These are phyloP conservation scores for Cottoperca gobio DNA, from an alignment of 2,797 vertebrate genomes.

Conservation along the genomic window DNA sequence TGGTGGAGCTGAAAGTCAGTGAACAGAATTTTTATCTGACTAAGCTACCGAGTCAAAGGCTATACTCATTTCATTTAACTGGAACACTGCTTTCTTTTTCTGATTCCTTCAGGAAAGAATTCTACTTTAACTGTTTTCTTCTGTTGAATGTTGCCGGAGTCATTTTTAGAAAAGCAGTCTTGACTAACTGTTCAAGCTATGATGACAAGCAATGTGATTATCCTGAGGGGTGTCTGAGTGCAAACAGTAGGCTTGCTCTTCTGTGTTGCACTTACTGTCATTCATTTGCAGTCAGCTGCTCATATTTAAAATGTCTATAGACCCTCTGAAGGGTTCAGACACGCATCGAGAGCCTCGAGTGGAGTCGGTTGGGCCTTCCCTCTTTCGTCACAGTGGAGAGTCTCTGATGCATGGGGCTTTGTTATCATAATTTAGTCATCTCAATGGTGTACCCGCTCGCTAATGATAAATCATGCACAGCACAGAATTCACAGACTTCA, in stretches of 20 bases:
- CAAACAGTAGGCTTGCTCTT: conserved; percentile 41
- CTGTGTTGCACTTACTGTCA: conserved; percentile 49
- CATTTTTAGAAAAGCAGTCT: conserved; percentile 38
- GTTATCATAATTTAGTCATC: conserved; percentile 59
- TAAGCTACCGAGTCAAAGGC: conserved; percentile 31
- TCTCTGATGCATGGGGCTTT: conserved; percentile 29
- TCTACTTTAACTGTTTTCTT: conserved; percentile 7
- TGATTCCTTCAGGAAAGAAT: conserved; percentile 10
- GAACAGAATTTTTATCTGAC: conserved; percentile 49
- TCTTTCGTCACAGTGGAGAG: conserved; percentile 24
- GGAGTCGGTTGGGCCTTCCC: conserved; percentile 1
- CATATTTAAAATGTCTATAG: conserved; percentile 35
- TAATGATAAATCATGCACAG: conserved; percentile 55
- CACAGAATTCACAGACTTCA: conserved; percentile 26
- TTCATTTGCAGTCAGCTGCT: conserved; percentile 46
- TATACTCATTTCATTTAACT: conserved; percentile 45
- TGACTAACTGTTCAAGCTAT: conserved; percentile 35
- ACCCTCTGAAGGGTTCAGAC: conserved; percentile 23
- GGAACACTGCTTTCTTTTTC: conserved; percentile 21
- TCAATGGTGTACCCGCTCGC: conserved; percentile 16
- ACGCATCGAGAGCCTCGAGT: neutral
- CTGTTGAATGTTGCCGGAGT: conserved; percentile 28
- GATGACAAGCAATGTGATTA: conserved; percentile 56
- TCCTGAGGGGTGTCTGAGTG: conserved; percentile 37
- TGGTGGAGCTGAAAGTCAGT: conserved; percentile 50